A percentile compares a stretch with the other conserved stretches of the same genome.
Conservation (phyloP, 2,797 vertebrate genomes). For the Leuciscus waleckii region DNA sequence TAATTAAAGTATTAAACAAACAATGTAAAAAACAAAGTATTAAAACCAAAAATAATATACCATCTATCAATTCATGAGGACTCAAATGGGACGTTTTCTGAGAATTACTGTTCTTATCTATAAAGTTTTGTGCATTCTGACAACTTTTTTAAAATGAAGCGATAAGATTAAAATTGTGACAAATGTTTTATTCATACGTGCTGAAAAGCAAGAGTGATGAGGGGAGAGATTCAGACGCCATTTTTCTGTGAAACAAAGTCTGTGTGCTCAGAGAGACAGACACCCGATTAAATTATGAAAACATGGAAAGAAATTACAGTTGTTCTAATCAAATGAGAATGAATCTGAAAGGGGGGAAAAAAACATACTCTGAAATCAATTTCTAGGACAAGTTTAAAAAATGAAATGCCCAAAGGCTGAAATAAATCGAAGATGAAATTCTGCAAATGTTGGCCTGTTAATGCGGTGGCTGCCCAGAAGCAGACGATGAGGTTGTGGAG, state of each 20-base stretch:
- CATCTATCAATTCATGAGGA: background rate
- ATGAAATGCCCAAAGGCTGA: conserved; percentile 22
- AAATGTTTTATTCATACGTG: conserved; percentile 33
- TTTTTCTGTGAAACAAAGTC: conserved; percentile 4
- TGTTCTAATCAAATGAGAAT: conserved; percentile 35
- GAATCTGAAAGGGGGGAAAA: background rate
- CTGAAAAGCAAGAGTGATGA: conserved; percentile 28
- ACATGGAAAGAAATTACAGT: conserved; percentile 29
- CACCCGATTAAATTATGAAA: conserved; percentile 1
- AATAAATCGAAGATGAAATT: conserved; percentile 21
- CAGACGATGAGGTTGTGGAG: background rate
- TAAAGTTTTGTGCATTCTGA: background rate
- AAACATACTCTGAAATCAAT: conserved; percentile 12
- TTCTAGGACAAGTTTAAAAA: conserved; percentile 11
- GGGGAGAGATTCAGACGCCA: background rate
- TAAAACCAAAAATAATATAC: background rate
- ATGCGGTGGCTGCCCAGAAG: conserved; percentile 6
- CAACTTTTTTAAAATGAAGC: conserved; percentile 4
- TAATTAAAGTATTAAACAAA: conserved; percentile 1
- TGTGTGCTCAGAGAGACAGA: background rate
- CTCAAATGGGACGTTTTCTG: background rate
- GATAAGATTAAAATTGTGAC: conserved; percentile 2
- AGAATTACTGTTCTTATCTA: background rate
- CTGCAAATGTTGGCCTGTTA: conserved; percentile 11
- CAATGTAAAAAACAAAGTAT: background rate